These are phyloP conservation scores for Drosophila ogumai DNA, from an alignment of 1,140 invertebrate genomes.

Conservation along the genomic window DNA sequence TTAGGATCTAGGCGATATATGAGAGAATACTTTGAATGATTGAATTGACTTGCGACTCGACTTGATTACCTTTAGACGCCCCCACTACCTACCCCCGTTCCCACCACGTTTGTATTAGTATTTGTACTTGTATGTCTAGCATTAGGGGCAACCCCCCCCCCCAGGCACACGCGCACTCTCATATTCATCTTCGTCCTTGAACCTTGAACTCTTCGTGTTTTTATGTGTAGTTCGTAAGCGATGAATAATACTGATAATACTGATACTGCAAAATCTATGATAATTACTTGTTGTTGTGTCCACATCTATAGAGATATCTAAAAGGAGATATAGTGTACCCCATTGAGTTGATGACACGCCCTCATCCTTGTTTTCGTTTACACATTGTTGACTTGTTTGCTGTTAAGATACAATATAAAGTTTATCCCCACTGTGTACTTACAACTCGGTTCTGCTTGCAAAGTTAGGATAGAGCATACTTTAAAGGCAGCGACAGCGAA, in stretches of 20 bases:
- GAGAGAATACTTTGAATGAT: constrained; percentile 51
- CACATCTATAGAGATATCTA: constrained; percentile 45
- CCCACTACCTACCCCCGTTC: constrained; percentile 11
- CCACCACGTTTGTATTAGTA: constrained; percentile 36
- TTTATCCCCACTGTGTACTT: constrained; percentile 45
- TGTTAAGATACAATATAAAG: constrained; percentile 29
- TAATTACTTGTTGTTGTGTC: constrained; percentile 75
- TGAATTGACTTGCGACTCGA: constrained; percentile 36
- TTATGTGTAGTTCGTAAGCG: constrained; percentile 51
- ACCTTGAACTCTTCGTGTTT: constrained; percentile 43
- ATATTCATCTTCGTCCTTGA: constrained; percentile 25
- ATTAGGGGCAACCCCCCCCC: constrained; percentile 33
- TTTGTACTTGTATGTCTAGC: constrained; percentile 41
- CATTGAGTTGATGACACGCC: constrained; percentile 53
- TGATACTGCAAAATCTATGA: constrained; percentile 8
- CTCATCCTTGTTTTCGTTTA: constrained; percentile 55
- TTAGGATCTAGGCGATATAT: constrained; percentile 46
- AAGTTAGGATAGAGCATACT: constrained; percentile 57
- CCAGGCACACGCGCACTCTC: constrained; percentile 15
- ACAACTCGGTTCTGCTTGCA: constrained; percentile 62
- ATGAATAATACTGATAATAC: constrained; percentile 22
- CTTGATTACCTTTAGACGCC: constrained; percentile 45
- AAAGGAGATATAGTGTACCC: constrained; percentile 7
- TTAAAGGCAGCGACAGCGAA: constrained; percentile 23
- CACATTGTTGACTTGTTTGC: constrained; percentile 60